Percentiles rank a stretch among this genome's conserved stretches.
phyloP scores from a whole-genome alignment of 2,113 vertebrate species.

The Illadopsis cleaveri region DNA sequence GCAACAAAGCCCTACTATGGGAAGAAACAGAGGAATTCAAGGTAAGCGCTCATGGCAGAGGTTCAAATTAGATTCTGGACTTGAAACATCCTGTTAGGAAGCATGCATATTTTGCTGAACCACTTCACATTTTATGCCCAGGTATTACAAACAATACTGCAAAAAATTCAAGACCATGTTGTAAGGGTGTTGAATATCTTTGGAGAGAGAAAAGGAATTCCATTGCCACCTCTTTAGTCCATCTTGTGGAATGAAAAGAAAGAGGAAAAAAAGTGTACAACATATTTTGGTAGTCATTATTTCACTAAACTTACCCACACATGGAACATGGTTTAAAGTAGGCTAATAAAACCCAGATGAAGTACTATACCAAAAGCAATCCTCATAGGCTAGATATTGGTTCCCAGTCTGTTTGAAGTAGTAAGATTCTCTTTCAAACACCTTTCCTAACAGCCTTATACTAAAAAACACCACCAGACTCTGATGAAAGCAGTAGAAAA shows the following conservation, averaged over 20 bases:
- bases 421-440: not conserved
- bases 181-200: not conserved
- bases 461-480: not conserved
- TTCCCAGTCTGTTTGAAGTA: not conserved
- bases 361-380: not conserved
- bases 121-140: not conserved
- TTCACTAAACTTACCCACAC: not conserved
- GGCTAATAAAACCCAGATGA: not conserved
- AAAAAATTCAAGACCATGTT: not conserved
- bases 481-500: not conserved
- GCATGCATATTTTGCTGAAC: not conserved
- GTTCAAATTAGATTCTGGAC: not conserved
- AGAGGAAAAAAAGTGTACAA: rapidly evolving
- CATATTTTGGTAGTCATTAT: not conserved
- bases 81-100: not conserved
- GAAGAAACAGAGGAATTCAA: not conserved
- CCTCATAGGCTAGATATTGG: not conserved
- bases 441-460: not conserved
- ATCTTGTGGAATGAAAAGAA: not conserved
- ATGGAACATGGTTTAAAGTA: not conserved
- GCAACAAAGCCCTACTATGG: not conserved
- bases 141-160: not conserved
- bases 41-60: not conserved
- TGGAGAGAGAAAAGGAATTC: not conserved
- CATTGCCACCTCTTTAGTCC: not conserved